These are phyloP conservation scores for Phthorimaea operculella DNA, from an alignment of 1,140 invertebrate genomes.

Conservation along the genomic window DNA sequence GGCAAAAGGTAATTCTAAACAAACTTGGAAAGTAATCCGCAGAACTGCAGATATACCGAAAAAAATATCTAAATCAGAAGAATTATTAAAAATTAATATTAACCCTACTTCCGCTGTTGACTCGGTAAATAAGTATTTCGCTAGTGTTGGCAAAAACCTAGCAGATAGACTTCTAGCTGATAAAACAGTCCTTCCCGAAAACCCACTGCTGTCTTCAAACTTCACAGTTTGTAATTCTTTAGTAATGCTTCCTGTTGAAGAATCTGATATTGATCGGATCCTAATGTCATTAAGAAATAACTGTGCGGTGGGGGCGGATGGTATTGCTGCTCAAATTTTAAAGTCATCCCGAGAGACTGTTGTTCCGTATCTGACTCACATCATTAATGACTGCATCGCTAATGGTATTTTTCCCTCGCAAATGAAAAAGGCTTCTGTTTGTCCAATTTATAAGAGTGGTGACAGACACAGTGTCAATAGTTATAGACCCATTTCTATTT, in stretches of 20 bases:
- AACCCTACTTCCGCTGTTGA: background rate
- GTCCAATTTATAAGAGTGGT: conserved; percentile 14
- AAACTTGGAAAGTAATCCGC: background rate
- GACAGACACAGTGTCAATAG: conserved; percentile 9
- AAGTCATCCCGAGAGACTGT: conserved; percentile 8
- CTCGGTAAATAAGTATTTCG: background rate
- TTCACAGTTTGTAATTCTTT: background rate
- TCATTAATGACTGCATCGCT: conserved; percentile 7
- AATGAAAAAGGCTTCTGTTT: conserved; percentile 11
- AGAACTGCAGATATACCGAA: background rate
- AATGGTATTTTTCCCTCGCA: conserved; percentile 9
- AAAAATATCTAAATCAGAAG: background rate
- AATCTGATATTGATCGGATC: conserved; percentile 6
- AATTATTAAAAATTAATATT: background rate
- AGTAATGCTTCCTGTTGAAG: background rate
- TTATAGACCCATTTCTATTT: conserved; percentile 16
- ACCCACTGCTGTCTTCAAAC: background rate
- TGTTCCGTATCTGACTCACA: conserved; percentile 6
- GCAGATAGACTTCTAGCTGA: background rate
- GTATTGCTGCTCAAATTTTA: conserved; percentile 8
- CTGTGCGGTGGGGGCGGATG: conserved; percentile 9
- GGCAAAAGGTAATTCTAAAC: background rate
- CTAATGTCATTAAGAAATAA: conserved; percentile 7
- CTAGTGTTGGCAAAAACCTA: background rate
- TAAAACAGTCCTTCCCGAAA: background rate